Conservation (phyloP, 2,797 vertebrate genomes). For the Darevskia nairensis region DNA sequence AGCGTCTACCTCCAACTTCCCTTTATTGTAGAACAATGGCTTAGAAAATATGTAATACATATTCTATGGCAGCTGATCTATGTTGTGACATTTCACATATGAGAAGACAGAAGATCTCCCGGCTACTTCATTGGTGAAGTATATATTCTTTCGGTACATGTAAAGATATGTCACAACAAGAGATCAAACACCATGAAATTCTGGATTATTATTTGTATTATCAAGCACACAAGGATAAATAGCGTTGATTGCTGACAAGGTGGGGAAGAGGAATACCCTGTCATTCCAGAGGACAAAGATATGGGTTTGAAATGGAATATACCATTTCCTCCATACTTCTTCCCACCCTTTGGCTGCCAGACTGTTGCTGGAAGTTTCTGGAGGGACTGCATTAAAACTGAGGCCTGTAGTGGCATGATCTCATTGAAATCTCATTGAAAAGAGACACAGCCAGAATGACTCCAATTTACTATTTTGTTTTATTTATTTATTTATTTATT, state of each 20-base stretch:
- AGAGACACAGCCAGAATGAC: too few species aligned
- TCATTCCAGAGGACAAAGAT: slow-evolving; percentile 24
- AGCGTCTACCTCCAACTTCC: slow-evolving; percentile 4
- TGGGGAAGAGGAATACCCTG: slow-evolving; percentile 35
- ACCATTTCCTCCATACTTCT: slow-evolving; percentile 19
- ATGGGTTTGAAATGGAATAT: slow-evolving; percentile 24
- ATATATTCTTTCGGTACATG: slow-evolving; percentile 51
- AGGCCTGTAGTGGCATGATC: not conserved
- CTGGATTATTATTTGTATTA: slow-evolving; percentile 56
- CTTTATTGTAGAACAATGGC: slow-evolving; percentile 48
- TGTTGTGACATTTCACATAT: slow-evolving; percentile 70
- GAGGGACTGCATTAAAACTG: slow-evolving; percentile 28
- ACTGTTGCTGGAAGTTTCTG: slow-evolving; percentile 12
- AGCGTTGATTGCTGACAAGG: slow-evolving; percentile 68
- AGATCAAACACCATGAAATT: slow-evolving; percentile 67
- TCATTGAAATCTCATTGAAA: too few species aligned
- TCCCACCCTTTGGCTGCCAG: not conserved
- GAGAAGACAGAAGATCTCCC: slow-evolving; percentile 53
- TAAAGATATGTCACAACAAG: slow-evolving; percentile 76
- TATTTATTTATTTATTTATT: too few species aligned
- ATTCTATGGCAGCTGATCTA: slow-evolving; percentile 41
- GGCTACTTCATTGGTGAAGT: slow-evolving; percentile 66
- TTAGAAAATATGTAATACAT: slow-evolving; percentile 38
- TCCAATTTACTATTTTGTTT: too few species aligned
- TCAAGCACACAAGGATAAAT: slow-evolving; percentile 55